Conservation (phyloP, 2,888 invertebrate species). For the Deroplatys truncata region DNA sequence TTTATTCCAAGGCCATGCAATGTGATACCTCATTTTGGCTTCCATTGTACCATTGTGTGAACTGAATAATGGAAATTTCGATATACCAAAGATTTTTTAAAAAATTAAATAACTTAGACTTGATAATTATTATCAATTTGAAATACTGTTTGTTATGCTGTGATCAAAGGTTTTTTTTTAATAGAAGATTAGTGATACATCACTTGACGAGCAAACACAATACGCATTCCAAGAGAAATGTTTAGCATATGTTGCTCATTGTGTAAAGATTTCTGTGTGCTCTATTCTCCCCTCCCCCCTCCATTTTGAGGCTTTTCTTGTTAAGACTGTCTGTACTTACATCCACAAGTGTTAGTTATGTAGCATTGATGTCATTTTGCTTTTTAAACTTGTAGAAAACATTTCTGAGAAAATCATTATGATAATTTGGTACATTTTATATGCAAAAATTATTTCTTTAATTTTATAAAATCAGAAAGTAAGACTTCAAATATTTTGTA, state of each 20-base stretch:
- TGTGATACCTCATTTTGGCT: constrained; percentile 7
- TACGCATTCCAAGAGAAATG: neutral
- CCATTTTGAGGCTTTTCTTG: constrained; percentile 8
- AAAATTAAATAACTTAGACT: neutral
- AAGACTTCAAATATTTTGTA: neutral
- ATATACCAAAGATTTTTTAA: neutral
- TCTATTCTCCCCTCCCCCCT: neutral
- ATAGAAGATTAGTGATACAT: neutral
- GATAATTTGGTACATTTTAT: neutral
- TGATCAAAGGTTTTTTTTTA: neutral
- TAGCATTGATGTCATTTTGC: neutral
- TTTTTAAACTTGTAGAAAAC: neutral
- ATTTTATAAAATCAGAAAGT: neutral
- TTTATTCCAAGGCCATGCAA: neutral
- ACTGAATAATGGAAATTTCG: neutral
- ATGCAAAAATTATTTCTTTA: neutral
- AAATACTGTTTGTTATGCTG: constrained; percentile 3
- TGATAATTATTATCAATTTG: neutral
- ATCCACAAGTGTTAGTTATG: neutral
- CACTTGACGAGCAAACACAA: neutral
- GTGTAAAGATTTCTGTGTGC: neutral
- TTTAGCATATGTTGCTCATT: neutral
- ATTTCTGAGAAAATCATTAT: neutral
- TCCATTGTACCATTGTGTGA: neutral
- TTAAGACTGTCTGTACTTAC: neutral